Evolutionary conservation across 1,140 invertebrate species (phyloP), one percentile per base, ranked within the genome.

Genomic region (Drosophila elegans): DNA sequence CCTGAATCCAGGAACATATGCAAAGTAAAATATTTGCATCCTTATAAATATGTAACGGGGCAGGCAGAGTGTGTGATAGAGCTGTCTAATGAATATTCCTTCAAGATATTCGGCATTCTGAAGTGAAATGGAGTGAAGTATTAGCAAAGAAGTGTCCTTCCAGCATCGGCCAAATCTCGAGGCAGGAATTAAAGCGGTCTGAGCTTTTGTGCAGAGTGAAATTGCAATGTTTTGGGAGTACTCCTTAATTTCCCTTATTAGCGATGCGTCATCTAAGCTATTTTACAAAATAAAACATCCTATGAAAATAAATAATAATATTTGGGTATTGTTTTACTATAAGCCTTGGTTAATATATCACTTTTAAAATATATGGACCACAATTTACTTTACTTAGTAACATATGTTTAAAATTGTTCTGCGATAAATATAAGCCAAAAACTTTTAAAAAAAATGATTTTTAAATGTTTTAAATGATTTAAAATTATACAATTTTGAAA

Each of bases 21-120:
- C 90, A 89, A 91, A 91, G 90, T 89, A 74, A 91, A 90, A 91
- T 91, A 91, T 91, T 91, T 91, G 86, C 90, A 91, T 91, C 78
- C 90, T 91, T 91, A 91, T 91, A 91, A 91, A 91, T 91, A 91
- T 91, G 79, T 69, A 89, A 16, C 12, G 29, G 1, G 1, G 45
- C n/a, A 21, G 46, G 44, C 13, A 36, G 25, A 21, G 41, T 62
- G 45, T 54, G 52, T 44, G 57, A 67, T 59, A 64, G 66, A 62
- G 74, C 63, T 75, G 80, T 61, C 78, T 86, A 86, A 86, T 86
- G 83, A 86, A 86, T 86, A 86, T 81, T 84, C 83, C 74, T 81
- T 86, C 62, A 81, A 81, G 78, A 86, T 78, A 74, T 63, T 78
- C 60, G 69, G 49, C 42, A 71, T 56, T 48, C 51, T 29, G 48